Conservation (phyloP, 2,888 invertebrate species). For the Tolmerus cingulatus region DNA sequence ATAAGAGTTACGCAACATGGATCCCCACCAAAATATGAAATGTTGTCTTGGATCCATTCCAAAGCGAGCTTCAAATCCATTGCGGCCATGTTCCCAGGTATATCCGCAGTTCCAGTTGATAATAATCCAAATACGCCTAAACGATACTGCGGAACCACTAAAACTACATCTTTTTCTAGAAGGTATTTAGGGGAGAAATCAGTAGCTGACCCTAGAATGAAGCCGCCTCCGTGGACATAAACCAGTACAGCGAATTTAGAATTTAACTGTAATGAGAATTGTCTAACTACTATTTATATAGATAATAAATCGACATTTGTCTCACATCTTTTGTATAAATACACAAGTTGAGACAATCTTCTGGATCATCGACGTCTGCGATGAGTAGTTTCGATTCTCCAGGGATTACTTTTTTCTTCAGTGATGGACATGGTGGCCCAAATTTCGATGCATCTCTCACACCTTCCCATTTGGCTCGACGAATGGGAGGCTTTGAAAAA, state of each 20-base stretch:
- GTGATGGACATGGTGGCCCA: constrained; percentile 57
- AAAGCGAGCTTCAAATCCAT: constrained; percentile 65
- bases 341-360: constrained; percentile 60
- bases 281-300: background rate
- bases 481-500: constrained; percentile 55
- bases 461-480: constrained; percentile 56
- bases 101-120: constrained; percentile 63
- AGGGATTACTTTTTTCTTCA: constrained; percentile 15
- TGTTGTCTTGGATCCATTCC: constrained; percentile 66
- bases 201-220: constrained; percentile 59
- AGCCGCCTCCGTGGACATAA: constrained; percentile 64
- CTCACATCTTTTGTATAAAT: constrained; percentile 61
- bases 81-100: constrained; percentile 67
- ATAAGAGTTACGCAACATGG: constrained; percentile 64
- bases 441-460: constrained; percentile 55
- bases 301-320: background rate
- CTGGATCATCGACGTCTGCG: constrained; percentile 52
- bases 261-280: background rate
- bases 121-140: constrained; percentile 66
- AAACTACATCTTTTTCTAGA: constrained; percentile 64
- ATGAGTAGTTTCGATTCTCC: background rate
- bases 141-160: constrained; percentile 66
- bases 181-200: constrained; percentile 61
- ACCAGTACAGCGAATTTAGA: constrained; percentile 62
- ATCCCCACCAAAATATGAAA: constrained; percentile 66